These are phyloP conservation scores for Esox niger DNA, from an alignment of 2,113 vertebrate genomes.

Conservation along the genomic window DNA sequence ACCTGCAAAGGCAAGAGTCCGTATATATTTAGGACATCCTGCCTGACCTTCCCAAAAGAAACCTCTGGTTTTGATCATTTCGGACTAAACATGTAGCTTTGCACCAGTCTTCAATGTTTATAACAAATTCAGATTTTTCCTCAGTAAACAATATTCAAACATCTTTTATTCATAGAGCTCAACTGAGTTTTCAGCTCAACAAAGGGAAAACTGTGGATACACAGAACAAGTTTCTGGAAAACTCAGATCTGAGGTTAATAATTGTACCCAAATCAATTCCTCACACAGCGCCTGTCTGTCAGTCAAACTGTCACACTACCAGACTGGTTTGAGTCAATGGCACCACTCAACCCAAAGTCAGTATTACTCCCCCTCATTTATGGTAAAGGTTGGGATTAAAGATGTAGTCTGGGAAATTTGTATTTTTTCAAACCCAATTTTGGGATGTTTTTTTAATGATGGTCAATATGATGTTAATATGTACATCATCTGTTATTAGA, in stretches of 20 bases:
- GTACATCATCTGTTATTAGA: too few relatives aligned
- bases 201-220: constrained; percentile 31
- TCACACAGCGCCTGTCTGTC: constrained; percentile 66
- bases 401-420: too few relatives aligned
- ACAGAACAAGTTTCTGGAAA: constrained; percentile 48
- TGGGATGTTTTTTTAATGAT: too few relatives aligned
- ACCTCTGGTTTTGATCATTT: not conserved
- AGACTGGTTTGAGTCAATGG: constrained; percentile 29
- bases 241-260: constrained; percentile 43
- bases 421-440: too few relatives aligned
- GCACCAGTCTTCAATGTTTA: too few relatives aligned
- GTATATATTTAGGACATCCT: not conserved
- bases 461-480: too few relatives aligned
- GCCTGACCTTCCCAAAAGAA: not conserved
- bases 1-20: not conserved
- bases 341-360: constrained; percentile 32
- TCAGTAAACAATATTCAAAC: not conserved
- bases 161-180: not conserved
- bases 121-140: too few relatives aligned
- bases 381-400: not conserved
- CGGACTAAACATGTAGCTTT: too few relatives aligned
- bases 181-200: not conserved
- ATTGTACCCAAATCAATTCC: constrained; percentile 42
- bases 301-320: constrained; percentile 65
- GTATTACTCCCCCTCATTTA: constrained; percentile 5